Percentiles rank a stretch among this genome's conserved stretches.
phyloP scores from a whole-genome alignment of 2,113 vertebrate species.

The Oreochromis niloticus region DNA sequence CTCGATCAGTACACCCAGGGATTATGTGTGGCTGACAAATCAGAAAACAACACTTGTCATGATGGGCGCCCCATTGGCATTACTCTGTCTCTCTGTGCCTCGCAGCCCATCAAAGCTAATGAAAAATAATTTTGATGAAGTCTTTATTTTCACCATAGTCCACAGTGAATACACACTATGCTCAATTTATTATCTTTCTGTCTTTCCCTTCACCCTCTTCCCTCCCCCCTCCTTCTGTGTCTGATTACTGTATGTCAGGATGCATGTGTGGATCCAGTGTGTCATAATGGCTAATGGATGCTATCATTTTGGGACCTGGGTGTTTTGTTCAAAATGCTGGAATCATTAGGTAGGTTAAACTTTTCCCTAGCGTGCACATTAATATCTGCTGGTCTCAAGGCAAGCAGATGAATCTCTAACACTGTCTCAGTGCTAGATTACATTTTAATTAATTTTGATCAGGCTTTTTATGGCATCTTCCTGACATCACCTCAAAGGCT shows the following conservation, averaged over 20 bases:
- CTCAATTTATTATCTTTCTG: background rate
- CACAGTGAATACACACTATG: background rate
- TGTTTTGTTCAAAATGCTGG: constrained; percentile 4
- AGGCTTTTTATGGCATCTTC: background rate
- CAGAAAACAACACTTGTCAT: constrained; percentile 8
- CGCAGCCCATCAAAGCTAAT: constrained; percentile 26
- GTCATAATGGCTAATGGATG: constrained; percentile 1
- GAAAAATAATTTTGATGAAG: constrained; percentile 32
- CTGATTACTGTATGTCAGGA: background rate
- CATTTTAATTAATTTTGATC: constrained; percentile 32
- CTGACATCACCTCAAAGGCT: background rate
- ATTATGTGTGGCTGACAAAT: background rate
- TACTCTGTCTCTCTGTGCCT: background rate
- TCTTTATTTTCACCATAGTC: constrained; percentile 16
- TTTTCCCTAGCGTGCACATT: background rate
- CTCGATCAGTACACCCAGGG: background rate
- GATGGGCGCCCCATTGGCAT: background rate
- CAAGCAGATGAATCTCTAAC: constrained; percentile 17
- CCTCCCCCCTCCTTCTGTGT: background rate
- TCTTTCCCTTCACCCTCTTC: background rate
- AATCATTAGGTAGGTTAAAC: background rate
- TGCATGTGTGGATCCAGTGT: background rate
- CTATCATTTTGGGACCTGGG: background rate
- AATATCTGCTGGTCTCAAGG: background rate
- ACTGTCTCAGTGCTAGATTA: background rate